Evolutionary conservation across 2,888 invertebrate species (phyloP), one percentile per base, ranked within the genome.

Genomic region (Ochlodes sylvanus): DNA sequence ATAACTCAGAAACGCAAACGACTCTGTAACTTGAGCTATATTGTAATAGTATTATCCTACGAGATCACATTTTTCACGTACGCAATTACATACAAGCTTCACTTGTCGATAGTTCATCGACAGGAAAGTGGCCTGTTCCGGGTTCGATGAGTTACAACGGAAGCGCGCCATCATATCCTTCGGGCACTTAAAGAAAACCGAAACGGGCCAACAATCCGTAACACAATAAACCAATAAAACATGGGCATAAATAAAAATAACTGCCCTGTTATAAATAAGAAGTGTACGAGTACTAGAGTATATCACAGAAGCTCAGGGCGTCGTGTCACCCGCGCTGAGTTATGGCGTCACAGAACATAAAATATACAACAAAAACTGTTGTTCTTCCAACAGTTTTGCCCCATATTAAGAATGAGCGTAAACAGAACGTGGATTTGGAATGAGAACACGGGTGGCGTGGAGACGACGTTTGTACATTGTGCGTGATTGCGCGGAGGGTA

Each of bases 351-450:
- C 92, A 92, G 86, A 85, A 92, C 92, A 91, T 92, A 92, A 92
- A 91, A 91, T 92, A 90, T 90, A 91, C 90, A 90, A 80, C 84
- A 84, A 81, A 92, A 92, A 92, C 92, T 92, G 91, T 92, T 92
- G 92, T 91, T 90, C 88, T 88, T 89, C 89, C 90, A 92, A 92
- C 92, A 90, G 91, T 92, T 92, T 91, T 92, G 90, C 86, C 89
- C 91, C 93, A 92, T 93, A 93, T 93, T 92, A 92, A 91, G 90
- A 92, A 91, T 89, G 91, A 90, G 90, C 89, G 86, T 89, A 90
- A 91, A 90, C 91, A 90, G 89, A 92, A 91, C 89, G 89, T 86
- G 90, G 88, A 89, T 89, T 89, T 83, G 86, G 89, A 86, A 87
- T 80, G 85, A 74, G 63, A 76, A 63, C 60, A 55, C 2, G 7